phyloP scores from a whole-genome alignment of 2,888 invertebrate species.

The Coronaproctus castanopsis region DNA sequence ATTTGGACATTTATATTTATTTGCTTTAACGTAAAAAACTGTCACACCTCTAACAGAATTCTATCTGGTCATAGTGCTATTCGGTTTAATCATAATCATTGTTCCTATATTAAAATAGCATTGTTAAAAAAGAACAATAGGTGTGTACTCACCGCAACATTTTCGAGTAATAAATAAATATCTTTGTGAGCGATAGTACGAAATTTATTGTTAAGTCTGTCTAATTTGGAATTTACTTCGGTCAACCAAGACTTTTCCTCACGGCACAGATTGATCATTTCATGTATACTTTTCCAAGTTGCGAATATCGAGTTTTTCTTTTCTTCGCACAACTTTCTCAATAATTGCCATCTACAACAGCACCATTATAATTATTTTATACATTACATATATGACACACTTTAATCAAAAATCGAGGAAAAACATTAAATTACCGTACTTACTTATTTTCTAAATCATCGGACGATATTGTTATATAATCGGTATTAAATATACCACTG shows the following conservation, averaged over 20 bases:
- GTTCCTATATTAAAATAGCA: no score
- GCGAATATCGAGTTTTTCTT: slow-evolving; percentile 5
- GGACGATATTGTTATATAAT: neutral
- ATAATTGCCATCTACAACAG: slow-evolving; percentile 3
- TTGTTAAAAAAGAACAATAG: no score
- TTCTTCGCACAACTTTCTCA: slow-evolving; percentile 5
- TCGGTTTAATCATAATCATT: no score
- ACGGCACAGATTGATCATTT: slow-evolving; percentile 1
- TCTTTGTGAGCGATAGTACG: neutral
- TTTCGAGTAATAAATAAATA: neutral
- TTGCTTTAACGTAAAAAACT: no score
- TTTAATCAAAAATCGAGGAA: neutral
- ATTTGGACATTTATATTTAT: no score
- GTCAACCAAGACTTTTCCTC: slow-evolving; percentile 5
- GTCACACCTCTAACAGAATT: no score
- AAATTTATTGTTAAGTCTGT: neutral
- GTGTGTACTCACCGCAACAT: neutral
- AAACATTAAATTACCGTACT: no score
- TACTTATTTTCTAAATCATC: neutral
- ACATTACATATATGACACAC: neutral
- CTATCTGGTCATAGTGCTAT: no score
- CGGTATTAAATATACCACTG: neutral
- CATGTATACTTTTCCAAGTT: slow-evolving; percentile 11
- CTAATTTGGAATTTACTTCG: neutral
- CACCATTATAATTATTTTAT: neutral